phyloP scores from a whole-genome alignment of 2,888 invertebrate genomes.

The Cybosia mesomella region DNA sequence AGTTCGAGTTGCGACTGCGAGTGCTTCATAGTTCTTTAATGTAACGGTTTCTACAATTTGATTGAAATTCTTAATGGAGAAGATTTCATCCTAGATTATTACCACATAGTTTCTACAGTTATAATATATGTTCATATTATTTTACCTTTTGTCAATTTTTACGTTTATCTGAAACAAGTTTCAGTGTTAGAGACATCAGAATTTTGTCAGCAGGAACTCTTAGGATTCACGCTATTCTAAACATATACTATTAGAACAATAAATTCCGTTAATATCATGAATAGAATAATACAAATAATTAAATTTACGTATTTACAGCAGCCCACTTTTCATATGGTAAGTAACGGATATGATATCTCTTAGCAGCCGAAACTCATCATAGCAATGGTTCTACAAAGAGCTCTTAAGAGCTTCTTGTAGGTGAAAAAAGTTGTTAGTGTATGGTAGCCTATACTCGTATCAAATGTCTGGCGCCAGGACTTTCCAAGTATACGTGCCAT shows the following conservation, averaged over 20 bases:
- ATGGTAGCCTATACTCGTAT: slow-evolving; percentile 44
- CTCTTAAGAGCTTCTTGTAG: slow-evolving; percentile 44
- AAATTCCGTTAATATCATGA: neutral
- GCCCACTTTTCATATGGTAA: neutral
- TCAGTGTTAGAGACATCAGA: neutral
- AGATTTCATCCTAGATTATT: too few species aligned
- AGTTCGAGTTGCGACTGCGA: too few species aligned
- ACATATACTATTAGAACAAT: neutral
- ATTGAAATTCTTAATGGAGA: too few species aligned
- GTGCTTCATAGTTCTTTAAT: neutral
- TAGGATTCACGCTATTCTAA: neutral
- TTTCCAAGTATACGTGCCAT: slow-evolving; percentile 54
- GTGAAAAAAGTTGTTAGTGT: slow-evolving; percentile 9
- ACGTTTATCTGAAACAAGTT: neutral
- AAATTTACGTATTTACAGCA: neutral
- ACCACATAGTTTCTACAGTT: too few species aligned
- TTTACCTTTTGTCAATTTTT: too few species aligned
- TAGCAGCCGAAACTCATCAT: slow-evolving; percentile 5
- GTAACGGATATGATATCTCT: slow-evolving; percentile 7
- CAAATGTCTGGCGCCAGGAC: slow-evolving; percentile 70
- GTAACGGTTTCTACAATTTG: neutral
- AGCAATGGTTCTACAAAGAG: slow-evolving; percentile 46
- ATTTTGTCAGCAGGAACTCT: neutral
- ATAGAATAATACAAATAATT: neutral
- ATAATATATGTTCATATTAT: too few species aligned